Conservation (phyloP, 2,888 invertebrate species). For the Acronicta alni region DNA sequence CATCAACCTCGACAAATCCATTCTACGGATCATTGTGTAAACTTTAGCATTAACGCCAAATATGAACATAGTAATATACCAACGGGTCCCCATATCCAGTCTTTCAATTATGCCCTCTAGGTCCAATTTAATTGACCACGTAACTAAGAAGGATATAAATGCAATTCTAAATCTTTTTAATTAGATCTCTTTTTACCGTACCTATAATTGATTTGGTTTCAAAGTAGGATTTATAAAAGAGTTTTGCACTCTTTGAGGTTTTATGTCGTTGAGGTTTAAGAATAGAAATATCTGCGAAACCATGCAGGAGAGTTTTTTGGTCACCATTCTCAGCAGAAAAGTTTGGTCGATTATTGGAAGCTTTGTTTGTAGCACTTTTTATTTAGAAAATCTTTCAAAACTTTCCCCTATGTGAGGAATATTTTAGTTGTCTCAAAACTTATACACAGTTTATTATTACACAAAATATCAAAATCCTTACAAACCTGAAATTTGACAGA, state of each 20-base stretch:
- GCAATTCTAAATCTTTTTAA: conserved; percentile 44
- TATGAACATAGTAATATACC: conserved; percentile 33
- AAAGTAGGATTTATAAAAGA: conserved; percentile 31
- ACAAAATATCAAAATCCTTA: too few relatives aligned
- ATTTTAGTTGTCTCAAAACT: too few relatives aligned
- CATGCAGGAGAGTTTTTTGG: too few relatives aligned
- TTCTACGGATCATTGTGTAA: conserved; percentile 8
- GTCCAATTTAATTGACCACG: conserved; percentile 46
- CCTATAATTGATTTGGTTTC: conserved; percentile 41
- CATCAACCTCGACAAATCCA: neutral
- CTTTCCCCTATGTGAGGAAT: too few relatives aligned
- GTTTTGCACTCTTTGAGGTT: conserved; percentile 8
- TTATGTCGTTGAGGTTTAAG: neutral
- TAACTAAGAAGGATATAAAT: conserved; percentile 34
- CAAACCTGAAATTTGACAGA: too few relatives aligned
- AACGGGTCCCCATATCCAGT: conserved; percentile 11
- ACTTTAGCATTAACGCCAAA: conserved; percentile 25
- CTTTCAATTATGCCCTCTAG: conserved; percentile 35
- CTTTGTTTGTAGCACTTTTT: too few relatives aligned
- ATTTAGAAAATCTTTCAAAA: too few relatives aligned
- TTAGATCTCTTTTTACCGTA: conserved; percentile 43
- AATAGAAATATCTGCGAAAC: too few relatives aligned
- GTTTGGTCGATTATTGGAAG: too few relatives aligned
- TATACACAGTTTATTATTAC: too few relatives aligned
- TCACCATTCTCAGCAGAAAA: too few relatives aligned